A percentile compares a stretch with the other conserved stretches of the same genome.
Conservation (phyloP, 2,797 vertebrate genomes). For the Anguilla marmorata region DNA sequence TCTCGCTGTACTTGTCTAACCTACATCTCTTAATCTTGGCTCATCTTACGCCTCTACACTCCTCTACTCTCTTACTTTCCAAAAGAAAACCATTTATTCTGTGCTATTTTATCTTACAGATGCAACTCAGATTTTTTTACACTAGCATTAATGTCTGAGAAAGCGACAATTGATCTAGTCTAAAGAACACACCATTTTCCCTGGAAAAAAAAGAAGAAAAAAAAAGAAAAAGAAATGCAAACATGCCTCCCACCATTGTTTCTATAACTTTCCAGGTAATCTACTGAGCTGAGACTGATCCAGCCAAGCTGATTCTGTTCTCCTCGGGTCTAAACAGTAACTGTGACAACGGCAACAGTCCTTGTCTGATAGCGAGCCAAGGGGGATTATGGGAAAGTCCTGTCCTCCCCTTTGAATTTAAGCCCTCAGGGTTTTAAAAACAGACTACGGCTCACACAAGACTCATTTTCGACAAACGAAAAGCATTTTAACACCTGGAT, state of each 20-base stretch:
- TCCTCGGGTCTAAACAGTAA: slow-evolving; percentile 52
- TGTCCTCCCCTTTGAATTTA: background rate
- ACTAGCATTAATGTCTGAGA: slow-evolving; percentile 48
- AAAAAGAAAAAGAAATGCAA: slow-evolving; percentile 61
- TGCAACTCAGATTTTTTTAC: slow-evolving; percentile 48
- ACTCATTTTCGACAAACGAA: background rate
- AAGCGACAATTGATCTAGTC: slow-evolving; percentile 22
- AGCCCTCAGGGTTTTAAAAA: background rate
- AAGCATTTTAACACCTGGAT: background rate
- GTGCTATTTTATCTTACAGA: background rate
- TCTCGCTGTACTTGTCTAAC: background rate
- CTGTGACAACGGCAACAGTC: slow-evolving; percentile 19
- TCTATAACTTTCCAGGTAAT: slow-evolving; percentile 68
- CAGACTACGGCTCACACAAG: background rate
- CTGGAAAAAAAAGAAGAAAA: slow-evolving; percentile 44
- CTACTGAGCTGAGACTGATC: slow-evolving; percentile 57
- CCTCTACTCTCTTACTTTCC: slow-evolving; percentile 41
- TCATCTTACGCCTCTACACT: slow-evolving; percentile 14
- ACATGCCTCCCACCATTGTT: slow-evolving; percentile 60
- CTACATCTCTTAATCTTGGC: slow-evolving; percentile 18
- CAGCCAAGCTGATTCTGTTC: slow-evolving; percentile 32
- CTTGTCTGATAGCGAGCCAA: slow-evolving; percentile 14
- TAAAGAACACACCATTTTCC: slow-evolving; percentile 21
- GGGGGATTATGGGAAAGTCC: slow-evolving; percentile 7
- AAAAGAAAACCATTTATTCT: slow-evolving; percentile 36